Base-by-base conservation (phyloP, 2,113 vertebrate species). In the Platichthys flesus region DNA sequence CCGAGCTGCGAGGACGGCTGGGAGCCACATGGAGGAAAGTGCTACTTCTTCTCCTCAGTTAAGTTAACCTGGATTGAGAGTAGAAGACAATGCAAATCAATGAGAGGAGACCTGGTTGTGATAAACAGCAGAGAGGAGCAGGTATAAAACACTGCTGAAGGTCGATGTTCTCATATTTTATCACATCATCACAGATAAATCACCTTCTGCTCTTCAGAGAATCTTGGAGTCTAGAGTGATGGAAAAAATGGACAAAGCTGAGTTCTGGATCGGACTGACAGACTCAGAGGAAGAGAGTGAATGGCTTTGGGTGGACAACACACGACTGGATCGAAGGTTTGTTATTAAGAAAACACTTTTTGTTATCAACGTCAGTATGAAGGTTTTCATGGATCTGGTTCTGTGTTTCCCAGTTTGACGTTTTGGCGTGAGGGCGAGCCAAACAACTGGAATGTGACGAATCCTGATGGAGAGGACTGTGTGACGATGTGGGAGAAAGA, bases 261-360 rank as follows among this genome's bases (percentile, higher is more conserved):
- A 78, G 0, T 90, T 91, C 85, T 94, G 91, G 89, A 92, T 92
- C 15, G 88, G 73, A 55, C 89, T 92, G 79, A 90, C 85, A 0
- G 58, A 84, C 78, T 59, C 1, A 23, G 0, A 5, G 23, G 0
- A 0, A 3, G 88, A 92, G 47, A 37, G 1, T 0, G 15, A 0
- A 0, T 94, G 90, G 90, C 3, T 79, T 10, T 92, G 90, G 90
- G 58, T 52, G 9, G 89, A 93, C 5, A 40, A 61, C 6, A 83
- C 88, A 9, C 3, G 1, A 5, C 85, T 90, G 23, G 0, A 66
- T 0, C 0, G 0, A 13, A 78, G 78, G 90, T 89, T 18, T 60
- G 67, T 0, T 24, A 2, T 35, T 31, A 4, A 61, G 10, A 42
- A 65, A 16, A 21, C 4, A 40, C n/a, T 42, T 14, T 4, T 21